phyloP scores from a whole-genome alignment of 2,113 vertebrate genomes.

The Myrmecobius fasciatus region DNA sequence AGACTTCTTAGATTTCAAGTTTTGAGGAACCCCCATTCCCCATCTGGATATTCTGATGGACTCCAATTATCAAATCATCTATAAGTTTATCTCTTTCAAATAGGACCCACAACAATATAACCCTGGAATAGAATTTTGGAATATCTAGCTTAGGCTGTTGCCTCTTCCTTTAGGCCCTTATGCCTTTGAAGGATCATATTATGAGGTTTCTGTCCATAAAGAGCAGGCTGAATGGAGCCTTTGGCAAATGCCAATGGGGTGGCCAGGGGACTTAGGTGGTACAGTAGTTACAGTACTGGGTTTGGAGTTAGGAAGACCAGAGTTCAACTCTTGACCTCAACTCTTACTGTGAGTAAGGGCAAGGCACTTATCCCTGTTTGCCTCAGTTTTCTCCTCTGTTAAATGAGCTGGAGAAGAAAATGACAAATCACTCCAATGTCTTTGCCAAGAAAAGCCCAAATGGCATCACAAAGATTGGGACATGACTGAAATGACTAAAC shows the following conservation, averaged over 20 bases:
- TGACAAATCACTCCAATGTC: no score
- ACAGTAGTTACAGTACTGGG: no score
- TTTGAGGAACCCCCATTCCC: not conserved
- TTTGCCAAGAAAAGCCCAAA: no score
- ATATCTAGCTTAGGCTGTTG: not conserved
- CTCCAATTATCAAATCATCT: not conserved
- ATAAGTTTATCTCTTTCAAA: not conserved
- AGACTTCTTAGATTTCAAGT: not conserved
- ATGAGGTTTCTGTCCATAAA: no score
- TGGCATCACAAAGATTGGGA: not conserved
- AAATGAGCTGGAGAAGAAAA: not conserved
- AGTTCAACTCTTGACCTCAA: no score
- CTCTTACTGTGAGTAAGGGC: no score
- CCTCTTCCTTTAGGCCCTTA: not conserved
- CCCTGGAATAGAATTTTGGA: not conserved
- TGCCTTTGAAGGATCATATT: not conserved
- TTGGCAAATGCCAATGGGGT: no score
- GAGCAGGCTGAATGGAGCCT: no score
- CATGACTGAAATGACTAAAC: not conserved
- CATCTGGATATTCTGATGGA: not conserved
- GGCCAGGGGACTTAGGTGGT: no score
- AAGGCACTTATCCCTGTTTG: not conserved
- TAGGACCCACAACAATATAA: not conserved
- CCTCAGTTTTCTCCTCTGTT: not conserved
- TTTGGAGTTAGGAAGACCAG: no score